Conservation (phyloP, 2,113 vertebrate species). For the Parotia lawesii region DNA sequence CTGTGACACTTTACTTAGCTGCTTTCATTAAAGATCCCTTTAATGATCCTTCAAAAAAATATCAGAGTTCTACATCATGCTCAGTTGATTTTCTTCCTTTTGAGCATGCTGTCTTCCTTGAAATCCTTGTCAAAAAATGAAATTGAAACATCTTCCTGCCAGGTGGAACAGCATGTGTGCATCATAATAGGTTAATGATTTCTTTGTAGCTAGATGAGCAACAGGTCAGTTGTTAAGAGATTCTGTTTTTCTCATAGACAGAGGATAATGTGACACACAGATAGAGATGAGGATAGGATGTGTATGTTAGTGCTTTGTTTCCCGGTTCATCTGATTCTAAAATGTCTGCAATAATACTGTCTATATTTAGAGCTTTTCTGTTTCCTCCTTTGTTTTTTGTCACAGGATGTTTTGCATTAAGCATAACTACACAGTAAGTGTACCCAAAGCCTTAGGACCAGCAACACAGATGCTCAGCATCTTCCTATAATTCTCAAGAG, state of each 20-base stretch:
- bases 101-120: neutral
- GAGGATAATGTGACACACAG: neutral
- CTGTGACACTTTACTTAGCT: neutral
- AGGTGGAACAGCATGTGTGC: slow-evolving; percentile 21
- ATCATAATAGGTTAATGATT: slow-evolving; percentile 32
- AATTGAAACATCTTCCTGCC: slow-evolving; percentile 6
- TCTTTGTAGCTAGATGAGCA: slow-evolving; percentile 37
- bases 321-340: neutral
- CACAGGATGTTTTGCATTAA: neutral
- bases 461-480: neutral
- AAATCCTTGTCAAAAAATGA: slow-evolving; percentile 8
- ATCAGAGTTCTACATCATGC: neutral
- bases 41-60: neutral
- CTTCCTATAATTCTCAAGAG: neutral
- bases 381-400: neutral
- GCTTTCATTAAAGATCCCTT: neutral
- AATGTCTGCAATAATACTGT: neutral
- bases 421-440: neutral
- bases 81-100: neutral
- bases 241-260: neutral
- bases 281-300: neutral
- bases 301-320: neutral
- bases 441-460: neutral
- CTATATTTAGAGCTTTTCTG: neutral
- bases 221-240: slow-evolving; percentile 17